Percentiles rank a stretch among this genome's conserved stretches.
Conservation (phyloP, 2,113 vertebrate genomes). For the Galemys pyrenaicus region DNA sequence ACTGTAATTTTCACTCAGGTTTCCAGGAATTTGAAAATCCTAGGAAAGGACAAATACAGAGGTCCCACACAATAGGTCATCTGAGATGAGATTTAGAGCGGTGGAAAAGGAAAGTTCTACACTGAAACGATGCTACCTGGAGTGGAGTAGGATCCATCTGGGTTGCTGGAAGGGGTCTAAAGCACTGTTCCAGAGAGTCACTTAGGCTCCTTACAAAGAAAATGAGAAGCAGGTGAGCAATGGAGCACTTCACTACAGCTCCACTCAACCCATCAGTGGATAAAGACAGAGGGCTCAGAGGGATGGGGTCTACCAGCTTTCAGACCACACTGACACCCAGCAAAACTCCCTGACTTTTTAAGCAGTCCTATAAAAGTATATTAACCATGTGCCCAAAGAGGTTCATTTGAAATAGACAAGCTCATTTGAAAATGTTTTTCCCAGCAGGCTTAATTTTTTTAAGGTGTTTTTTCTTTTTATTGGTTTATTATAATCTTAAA, state of each 20-base stretch:
- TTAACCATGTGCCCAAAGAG: neutral
- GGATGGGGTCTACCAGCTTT: slow-evolving; percentile 41
- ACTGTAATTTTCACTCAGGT: neutral
- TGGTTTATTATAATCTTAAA: slow-evolving; percentile 78
- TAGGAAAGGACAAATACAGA: neutral
- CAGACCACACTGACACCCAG: slow-evolving; percentile 66
- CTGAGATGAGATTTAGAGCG: slow-evolving; percentile 10
- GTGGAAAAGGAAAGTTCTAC: neutral
- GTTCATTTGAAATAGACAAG: slow-evolving; percentile 12
- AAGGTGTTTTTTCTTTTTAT: slow-evolving; percentile 67
- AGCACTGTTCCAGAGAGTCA: slow-evolving; percentile 51
- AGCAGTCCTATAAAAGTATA: slow-evolving; percentile 24
- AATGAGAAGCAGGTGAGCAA: slow-evolving; percentile 61
- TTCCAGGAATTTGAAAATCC: neutral
- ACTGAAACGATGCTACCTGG: neutral
- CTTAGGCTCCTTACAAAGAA: slow-evolving; percentile 64
- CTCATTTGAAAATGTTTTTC: slow-evolving; percentile 27
- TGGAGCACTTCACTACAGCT: neutral
- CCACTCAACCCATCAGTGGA: neutral
- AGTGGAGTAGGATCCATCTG: neutral
- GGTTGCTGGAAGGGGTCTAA: neutral
- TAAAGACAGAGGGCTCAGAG: slow-evolving; percentile 32
- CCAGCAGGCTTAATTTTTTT: neutral
- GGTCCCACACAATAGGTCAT: neutral
- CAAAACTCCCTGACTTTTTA: slow-evolving; percentile 18